Base-by-base conservation (phyloP, 2,888 invertebrate genomes). In the Eulithis prunata region DNA sequence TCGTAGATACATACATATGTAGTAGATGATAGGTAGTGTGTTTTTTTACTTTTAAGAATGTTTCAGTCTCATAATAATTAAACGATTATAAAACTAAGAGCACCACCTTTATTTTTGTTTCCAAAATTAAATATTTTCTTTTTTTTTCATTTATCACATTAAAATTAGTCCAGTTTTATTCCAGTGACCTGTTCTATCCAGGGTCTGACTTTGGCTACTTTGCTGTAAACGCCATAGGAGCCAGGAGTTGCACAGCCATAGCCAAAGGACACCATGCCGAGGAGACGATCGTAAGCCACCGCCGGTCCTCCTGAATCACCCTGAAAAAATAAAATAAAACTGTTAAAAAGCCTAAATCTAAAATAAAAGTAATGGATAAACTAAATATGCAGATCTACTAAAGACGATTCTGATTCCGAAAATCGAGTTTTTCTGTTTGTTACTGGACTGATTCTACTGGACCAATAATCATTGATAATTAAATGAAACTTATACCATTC, bases 301-400 rank as follows among this genome's bases (percentile, higher is more conserved):
- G 91, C 90, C 53, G 93, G 93, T 0, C 93, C 93, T 2, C 93
- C 93, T 0, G 93, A 93, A 66, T 93, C 93, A 74, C 93, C 93
- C 93, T 93, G 80, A 12, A 83, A 85, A 53, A 13, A 7, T 7
- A 51, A 46, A 3, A 45, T 28, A 32, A 14, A 12, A 10, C 11
- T 21, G 21, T 21, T 1, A 21, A 21, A 21, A 1, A 21, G 21
- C 21, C 21, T 1, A 21, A 21, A 21, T 21, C 21, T 21, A 21
- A 21, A 21, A 21, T 21, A 21, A 21, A 21, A 21, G 1, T 1
- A 1, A 21, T 21, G 21, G 21, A 21, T 21, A 21, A 21, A 21
- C 21, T 21, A 21, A 21, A 21, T 21, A 21, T 21, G 2, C 21
- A 1, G 21, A 21, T 21, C 21, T 21, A 21, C 21, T 21, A 21